Evolutionary conservation across 2,797 vertebrate genomes (phyloP).

Genomic region (Cynopterus sphinx): DNA sequence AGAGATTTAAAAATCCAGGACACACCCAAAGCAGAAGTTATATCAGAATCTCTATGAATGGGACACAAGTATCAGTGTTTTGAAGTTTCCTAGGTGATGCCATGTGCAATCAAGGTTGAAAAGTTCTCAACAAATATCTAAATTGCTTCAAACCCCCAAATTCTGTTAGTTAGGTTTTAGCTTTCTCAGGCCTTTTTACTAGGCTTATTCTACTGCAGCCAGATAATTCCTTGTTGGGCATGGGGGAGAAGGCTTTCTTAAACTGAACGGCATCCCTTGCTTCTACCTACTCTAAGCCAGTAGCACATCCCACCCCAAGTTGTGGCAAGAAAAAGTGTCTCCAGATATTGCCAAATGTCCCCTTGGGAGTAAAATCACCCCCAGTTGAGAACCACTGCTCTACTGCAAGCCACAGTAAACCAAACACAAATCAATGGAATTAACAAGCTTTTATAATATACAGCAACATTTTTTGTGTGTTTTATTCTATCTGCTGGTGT

Average conservation of each 20-base stretch:
- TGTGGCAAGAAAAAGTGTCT: constrained; percentile 1
- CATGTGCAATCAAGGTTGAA: background rate
- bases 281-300: background rate
- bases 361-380: background rate
- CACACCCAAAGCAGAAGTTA: background rate
- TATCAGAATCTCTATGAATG: background rate
- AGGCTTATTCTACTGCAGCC: background rate
- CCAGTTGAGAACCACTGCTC: background rate
- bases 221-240: background rate
- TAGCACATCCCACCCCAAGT: background rate
- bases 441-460: background rate
- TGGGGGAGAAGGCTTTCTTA: background rate
- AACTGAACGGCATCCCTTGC: background rate
- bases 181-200: background rate
- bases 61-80: background rate
- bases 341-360: background rate
- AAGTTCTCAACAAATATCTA: background rate
- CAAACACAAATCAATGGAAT: background rate
- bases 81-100: background rate
- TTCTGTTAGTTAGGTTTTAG: background rate
- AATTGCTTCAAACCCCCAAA: background rate
- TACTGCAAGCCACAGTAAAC: background rate
- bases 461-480: background rate
- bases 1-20: background rate
- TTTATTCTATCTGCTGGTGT: background rate